phyloP scores from a whole-genome alignment of 2,797 vertebrate genomes.

The Fistularia tabacaria region DNA sequence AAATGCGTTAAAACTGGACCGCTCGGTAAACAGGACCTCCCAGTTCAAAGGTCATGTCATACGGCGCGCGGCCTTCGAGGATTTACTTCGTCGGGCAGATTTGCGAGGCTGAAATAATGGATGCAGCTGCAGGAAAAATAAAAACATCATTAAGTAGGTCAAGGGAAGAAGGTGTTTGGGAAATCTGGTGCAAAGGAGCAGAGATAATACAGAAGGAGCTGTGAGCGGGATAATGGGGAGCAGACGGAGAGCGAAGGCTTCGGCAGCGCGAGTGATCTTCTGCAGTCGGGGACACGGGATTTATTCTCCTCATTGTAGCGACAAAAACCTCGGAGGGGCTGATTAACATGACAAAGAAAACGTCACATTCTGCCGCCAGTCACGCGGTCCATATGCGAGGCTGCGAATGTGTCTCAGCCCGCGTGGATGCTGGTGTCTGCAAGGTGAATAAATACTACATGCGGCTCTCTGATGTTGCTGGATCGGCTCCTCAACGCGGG shows the following conservation, averaged over 20 bases:
- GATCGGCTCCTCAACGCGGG: too few species aligned
- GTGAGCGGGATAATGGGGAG: conserved; percentile 20
- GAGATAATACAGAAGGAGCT: conserved; percentile 22
- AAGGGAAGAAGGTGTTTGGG: conserved; percentile 4
- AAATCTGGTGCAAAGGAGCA: conserved; percentile 13
- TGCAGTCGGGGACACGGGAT: conserved; percentile 37
- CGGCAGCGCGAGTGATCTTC: conserved; percentile 33
- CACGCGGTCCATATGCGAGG: conserved; percentile 9
- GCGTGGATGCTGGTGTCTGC: conserved; percentile 26
- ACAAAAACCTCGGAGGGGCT: conserved; percentile 43
- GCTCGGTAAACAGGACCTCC: too few species aligned
- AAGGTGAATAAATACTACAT: conserved; percentile 55
- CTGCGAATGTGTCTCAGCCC: conserved; percentile 9
- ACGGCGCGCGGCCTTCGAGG: too few species aligned
- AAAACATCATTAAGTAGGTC: conserved; percentile 12
- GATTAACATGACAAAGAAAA: conserved; percentile 63
- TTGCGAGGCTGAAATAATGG: conserved; percentile 11
- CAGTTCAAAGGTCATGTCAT: too few species aligned
- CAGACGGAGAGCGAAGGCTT: conserved; percentile 16
- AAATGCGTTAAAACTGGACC: too few species aligned
- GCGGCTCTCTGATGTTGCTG: conserved; percentile 34
- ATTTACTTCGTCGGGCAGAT: too few species aligned
- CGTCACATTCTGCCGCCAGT: conserved; percentile 20
- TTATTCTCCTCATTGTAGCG: conserved; percentile 44
- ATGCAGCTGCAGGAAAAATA: conserved; percentile 8